Conservation (phyloP, 2,797 vertebrate species). For the Perodicticus potto region DNA sequence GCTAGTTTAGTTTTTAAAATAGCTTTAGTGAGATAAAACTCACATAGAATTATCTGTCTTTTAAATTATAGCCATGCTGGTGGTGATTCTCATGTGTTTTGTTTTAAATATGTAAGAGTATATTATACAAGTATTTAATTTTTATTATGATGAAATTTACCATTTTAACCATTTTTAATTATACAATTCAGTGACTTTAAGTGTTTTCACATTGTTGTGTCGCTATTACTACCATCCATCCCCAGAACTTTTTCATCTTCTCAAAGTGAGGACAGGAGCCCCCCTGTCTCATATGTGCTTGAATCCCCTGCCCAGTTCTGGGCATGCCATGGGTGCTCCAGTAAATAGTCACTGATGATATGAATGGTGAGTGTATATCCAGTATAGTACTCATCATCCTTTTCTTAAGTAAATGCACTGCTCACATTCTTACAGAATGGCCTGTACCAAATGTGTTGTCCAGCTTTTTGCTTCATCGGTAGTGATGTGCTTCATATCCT, state of each 20-base stretch:
- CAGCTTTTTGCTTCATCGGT: no score
- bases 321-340: fast-evolving
- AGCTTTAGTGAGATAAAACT: background rate
- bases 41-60: background rate
- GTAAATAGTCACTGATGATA: fast-evolving
- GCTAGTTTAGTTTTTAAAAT: background rate
- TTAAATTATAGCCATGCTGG: background rate
- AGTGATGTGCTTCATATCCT: fast-evolving
- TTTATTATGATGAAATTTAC: background rate
- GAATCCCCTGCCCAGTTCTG: fast-evolving
- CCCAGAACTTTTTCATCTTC: no score
- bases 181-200: background rate
- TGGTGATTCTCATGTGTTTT: background rate
- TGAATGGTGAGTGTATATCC: background rate
- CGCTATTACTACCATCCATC: background rate
- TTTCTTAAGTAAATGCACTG: background rate
- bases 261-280: no score
- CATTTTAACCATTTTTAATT: background rate
- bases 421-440: background rate
- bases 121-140: background rate
- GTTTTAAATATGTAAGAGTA: background rate
- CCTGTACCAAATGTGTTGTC: fast-evolving
- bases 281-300: fast-evolving
- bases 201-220: background rate
- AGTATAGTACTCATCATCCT: fast-evolving